Base-by-base conservation (phyloP, 2,797 vertebrate species). In the Myotis pilosus region DNA sequence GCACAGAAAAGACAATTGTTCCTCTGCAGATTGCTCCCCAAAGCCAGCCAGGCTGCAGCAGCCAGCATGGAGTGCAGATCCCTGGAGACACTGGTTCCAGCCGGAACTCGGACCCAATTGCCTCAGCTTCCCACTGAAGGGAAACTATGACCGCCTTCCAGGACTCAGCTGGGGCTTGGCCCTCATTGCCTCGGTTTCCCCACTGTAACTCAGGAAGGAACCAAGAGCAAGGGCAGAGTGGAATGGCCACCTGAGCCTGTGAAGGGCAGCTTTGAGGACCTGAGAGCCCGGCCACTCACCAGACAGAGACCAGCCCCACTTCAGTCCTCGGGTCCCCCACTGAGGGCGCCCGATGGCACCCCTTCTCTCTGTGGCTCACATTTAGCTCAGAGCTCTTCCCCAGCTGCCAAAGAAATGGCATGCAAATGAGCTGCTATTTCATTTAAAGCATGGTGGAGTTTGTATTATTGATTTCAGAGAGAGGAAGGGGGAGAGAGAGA, bases 301-400 rank as follows among this genome's bases (percentile, higher is more conserved):
- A 2, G 69, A 17, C 12, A 0, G 19, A 82, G 20, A 38, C 36
- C 10, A 13, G 44, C 38, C 28, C 44, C 19, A 6, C 57, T 11
- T 44, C 41, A 8, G 81, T 57, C 23, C 1, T 0, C n/a, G 1
- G 0, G 85, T 9, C 6, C 66, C 33, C 25, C 6, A 2, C 22
- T 0, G 5, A 16, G n/a, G 19, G 5, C 47, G 17, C 3, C 5
- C 0, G 2, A 20, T 38, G 19, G 2, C 57, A 30, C 3, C 8
- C 8, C 33, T 36, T 75, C 76, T 81, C 57, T 53, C 79, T 20
- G 4, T 23, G 2, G 30, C 44, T 87, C 75, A 28, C 33, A 3
- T 38, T 49, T 41, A 16, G n/a, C 53, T 47, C 36, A 7, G 53
- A 19, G 8, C 11, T 15, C 51, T n/a, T 22, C 53, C 38, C 11